These are phyloP conservation scores for Itoplectis maculator DNA, from an alignment of 2,888 invertebrate species.

Conservation along the genomic window DNA sequence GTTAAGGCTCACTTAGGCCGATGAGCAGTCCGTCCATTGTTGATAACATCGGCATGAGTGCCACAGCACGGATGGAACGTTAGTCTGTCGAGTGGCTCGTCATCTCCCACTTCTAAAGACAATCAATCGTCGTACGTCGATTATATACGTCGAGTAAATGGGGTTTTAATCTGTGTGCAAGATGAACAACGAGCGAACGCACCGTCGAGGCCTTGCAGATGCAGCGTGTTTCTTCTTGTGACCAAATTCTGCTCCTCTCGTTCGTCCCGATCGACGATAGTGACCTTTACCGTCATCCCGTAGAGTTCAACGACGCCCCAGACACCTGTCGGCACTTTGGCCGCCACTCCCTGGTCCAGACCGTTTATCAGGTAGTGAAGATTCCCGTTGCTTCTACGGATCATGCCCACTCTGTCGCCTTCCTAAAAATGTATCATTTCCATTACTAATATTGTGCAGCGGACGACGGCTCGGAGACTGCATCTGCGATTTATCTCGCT, in stretches of 20 bases:
- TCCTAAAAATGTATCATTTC: constrained; percentile 85
- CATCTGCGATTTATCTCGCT: too few species aligned
- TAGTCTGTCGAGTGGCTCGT: constrained; percentile 87
- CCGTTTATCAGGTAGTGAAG: constrained; percentile 98
- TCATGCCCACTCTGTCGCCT: constrained; percentile 96
- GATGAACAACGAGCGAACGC: constrained; percentile 62
- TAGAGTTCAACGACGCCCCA: constrained; percentile 98
- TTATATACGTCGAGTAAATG: neutral
- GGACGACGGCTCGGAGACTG: too few species aligned
- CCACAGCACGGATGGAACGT: constrained; percentile 97
- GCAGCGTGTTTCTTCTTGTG: constrained; percentile 88
- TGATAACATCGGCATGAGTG: constrained; percentile 96
- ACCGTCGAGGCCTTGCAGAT: constrained; percentile 85
- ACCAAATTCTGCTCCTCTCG: constrained; percentile 91
- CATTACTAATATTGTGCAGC: too few species aligned
- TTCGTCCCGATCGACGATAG: constrained; percentile 94
- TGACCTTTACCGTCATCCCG: constrained; percentile 96
- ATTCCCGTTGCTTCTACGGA: constrained; percentile 93
- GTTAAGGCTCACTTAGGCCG: constrained; percentile 91
- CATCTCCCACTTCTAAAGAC: constrained; percentile 79
- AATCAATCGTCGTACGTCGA: neutral
- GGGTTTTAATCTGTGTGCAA: too few species aligned
- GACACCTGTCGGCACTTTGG: constrained; percentile 91
- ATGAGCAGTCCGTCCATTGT: constrained; percentile 95
- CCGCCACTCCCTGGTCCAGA: constrained; percentile 95